Conservation (phyloP, 1,140 invertebrate genomes). For the Wiebesia pumilae region DNA sequence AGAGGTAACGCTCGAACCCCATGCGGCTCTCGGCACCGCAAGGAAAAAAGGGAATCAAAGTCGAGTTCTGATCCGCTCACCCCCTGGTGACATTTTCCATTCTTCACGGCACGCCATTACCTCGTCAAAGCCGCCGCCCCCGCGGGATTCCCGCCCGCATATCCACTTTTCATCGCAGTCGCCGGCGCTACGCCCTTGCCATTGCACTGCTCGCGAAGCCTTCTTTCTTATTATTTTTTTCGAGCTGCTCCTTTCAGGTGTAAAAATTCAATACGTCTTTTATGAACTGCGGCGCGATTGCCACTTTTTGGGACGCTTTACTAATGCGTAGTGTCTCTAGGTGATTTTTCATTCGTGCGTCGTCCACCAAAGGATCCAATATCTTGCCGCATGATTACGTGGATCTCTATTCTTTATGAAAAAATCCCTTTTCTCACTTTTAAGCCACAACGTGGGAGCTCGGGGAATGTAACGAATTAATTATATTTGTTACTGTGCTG, state of each 20-base stretch:
- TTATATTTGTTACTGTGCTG: slow-evolving; percentile 7
- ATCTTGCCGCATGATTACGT: slow-evolving; percentile 37
- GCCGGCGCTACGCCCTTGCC: slow-evolving; percentile 33
- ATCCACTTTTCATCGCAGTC: slow-evolving; percentile 58
- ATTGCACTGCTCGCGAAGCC: background rate
- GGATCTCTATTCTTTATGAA: background rate
- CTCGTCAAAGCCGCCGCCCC: slow-evolving; percentile 70
- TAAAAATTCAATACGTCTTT: slow-evolving; percentile 50
- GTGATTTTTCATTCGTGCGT: slow-evolving; percentile 32
- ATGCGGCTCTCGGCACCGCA: background rate
- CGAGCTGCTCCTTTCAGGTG: slow-evolving; percentile 28
- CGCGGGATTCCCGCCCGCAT: slow-evolving; percentile 65
- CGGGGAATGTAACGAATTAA: slow-evolving; percentile 11
- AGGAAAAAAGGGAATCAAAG: slow-evolving; percentile 65
- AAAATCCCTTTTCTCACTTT: background rate
- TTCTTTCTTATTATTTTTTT: background rate
- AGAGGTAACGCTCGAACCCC: background rate
- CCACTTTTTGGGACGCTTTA: background rate
- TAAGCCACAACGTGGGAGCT: background rate
- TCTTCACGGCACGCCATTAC: slow-evolving; percentile 74
- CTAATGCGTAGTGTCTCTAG: background rate
- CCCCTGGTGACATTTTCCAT: slow-evolving; percentile 75
- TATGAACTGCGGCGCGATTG: background rate
- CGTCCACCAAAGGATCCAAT: background rate
- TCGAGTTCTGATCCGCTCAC: slow-evolving; percentile 63